Conservation (phyloP, 2,113 vertebrate genomes). For the Seriola dumerili region DNA sequence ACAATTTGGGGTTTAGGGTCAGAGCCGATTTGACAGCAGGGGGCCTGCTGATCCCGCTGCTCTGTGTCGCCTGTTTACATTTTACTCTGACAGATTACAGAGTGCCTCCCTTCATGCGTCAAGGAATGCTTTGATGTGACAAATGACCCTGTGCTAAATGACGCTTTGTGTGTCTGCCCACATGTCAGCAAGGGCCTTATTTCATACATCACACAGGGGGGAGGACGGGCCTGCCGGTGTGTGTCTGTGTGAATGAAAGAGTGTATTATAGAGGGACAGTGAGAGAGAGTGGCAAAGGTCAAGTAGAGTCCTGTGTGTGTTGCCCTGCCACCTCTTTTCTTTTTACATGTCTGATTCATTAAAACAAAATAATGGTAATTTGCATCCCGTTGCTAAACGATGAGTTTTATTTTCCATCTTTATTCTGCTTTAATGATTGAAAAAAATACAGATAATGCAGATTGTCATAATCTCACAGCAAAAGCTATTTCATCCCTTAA, state of each 20-base stretch:
- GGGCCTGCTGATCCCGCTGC: conserved; percentile 56
- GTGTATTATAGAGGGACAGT: conserved; percentile 17
- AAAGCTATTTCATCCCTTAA: background rate
- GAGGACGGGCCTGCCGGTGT: conserved; percentile 19
- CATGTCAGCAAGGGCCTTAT: conserved; percentile 55
- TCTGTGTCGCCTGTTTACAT: conserved; percentile 61
- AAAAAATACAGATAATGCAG: background rate
- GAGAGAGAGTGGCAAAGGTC: conserved; percentile 36
- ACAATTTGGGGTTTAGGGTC: conserved; percentile 51
- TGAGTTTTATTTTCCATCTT: background rate
- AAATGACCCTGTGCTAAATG: conserved; percentile 72
- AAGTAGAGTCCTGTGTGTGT: conserved; percentile 25
- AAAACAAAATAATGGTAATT: conserved; percentile 15
- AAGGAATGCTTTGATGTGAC: conserved; percentile 83
- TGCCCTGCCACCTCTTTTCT: background rate
- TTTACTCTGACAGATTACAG: conserved; percentile 71
- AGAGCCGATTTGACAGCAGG: conserved; percentile 66
- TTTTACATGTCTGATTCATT: background rate
- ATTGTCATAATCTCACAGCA: background rate
- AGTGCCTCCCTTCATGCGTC: conserved; percentile 61
- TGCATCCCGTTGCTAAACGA: background rate
- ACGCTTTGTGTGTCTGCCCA: conserved; percentile 66
- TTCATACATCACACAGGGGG: conserved; percentile 57
- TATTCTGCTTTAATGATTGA: background rate
- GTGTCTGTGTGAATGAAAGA: conserved; percentile 41